phyloP scores from a whole-genome alignment of 1,140 invertebrate genomes.

The Pectinophora gossypiella region DNA sequence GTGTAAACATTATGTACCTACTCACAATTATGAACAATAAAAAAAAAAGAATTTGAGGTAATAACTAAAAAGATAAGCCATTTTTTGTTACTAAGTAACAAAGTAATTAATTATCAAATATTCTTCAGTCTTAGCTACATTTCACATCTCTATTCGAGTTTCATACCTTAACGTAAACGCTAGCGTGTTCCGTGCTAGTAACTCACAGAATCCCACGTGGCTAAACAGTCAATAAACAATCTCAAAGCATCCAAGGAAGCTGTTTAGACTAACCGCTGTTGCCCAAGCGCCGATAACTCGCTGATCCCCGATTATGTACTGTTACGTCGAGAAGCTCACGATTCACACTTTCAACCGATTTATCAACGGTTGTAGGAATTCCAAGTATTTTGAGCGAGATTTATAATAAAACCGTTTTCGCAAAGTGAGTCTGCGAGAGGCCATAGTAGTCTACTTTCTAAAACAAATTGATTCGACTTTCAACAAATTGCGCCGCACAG shows the following conservation, averaged over 20 bases:
- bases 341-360: not conserved
- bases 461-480: constrained; percentile 68
- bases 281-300: not conserved
- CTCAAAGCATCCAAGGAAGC: not conserved
- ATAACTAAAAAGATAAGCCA: no score
- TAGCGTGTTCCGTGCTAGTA: not conserved
- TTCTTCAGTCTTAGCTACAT: no score
- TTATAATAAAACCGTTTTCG: constrained; percentile 7
- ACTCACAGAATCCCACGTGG: not conserved
- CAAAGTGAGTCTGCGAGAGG: constrained; percentile 1
- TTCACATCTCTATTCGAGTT: no score
- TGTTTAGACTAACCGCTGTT: not conserved
- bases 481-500: constrained; percentile 45
- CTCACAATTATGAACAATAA: no score
- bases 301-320: not conserved
- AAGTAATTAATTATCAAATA: no score
- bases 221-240: not conserved
- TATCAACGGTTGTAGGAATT: not conserved
- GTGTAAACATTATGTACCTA: no score
- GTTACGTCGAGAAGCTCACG: not conserved
- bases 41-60: no score
- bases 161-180: no score
- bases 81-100: no score
- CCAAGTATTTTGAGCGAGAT: not conserved
- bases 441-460: constrained; percentile 54